These are phyloP conservation scores for Porites lobata DNA, from an alignment of 92 coral and sea anemone genomes.

Conservation along the genomic window DNA sequence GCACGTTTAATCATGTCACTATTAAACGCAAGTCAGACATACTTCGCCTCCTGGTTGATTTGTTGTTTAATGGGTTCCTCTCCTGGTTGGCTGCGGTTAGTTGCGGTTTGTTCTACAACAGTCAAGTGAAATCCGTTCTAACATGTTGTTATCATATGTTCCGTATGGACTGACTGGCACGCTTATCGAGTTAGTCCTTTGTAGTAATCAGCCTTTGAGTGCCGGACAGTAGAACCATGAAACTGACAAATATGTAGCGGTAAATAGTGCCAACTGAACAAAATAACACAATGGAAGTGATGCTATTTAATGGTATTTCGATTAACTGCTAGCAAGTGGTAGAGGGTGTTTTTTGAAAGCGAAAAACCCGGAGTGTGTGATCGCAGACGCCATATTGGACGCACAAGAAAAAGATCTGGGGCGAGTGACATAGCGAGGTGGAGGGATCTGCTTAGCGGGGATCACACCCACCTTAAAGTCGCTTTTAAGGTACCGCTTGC, in stretches of 20 bases:
- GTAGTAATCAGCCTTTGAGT: conserved; percentile 29
- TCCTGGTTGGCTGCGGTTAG: conserved; percentile 34
- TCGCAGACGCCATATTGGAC: too few species aligned
- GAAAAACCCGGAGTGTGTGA: too few species aligned
- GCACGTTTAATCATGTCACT: conserved; percentile 28
- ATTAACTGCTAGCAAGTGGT: too few species aligned
- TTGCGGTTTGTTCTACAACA: conserved; percentile 22
- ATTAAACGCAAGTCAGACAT: conserved; percentile 22
- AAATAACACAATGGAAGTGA: too few species aligned
- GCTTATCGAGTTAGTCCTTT: conserved; percentile 28
- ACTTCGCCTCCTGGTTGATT: conserved; percentile 21
- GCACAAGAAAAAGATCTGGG: too few species aligned
- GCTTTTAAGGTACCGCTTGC: conserved; percentile 21
- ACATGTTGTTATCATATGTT: conserved; percentile 19
- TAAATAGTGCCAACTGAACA: too few species aligned
- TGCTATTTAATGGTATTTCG: too few species aligned
- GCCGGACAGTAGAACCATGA: conserved; percentile 12
- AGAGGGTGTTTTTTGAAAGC: too few species aligned
- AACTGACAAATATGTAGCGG: too few species aligned
- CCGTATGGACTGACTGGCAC: conserved; percentile 23
- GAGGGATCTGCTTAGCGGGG: too few species aligned
- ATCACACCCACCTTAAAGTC: too few species aligned
- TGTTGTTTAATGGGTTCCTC: conserved; percentile 29
- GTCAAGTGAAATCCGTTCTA: conserved; percentile 21
- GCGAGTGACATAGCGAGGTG: too few species aligned